Evolutionary conservation across 2,797 vertebrate species (phyloP).

Genomic region (Sebastes miniatus): DNA sequence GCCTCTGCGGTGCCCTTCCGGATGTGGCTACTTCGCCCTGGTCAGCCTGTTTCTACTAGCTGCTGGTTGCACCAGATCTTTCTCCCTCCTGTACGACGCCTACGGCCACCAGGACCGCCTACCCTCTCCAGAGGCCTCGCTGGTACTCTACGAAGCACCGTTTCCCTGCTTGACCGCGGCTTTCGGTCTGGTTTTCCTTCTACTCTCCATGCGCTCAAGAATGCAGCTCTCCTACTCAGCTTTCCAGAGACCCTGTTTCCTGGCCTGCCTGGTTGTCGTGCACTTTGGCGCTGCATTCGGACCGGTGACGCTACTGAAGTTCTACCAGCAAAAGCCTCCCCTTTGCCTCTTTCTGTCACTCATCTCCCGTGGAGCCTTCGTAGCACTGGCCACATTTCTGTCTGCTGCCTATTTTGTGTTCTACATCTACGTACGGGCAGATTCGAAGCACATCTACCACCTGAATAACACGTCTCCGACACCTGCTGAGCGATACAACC

Average conservation of each 20-base stretch:
- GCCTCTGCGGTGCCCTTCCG: constrained; percentile 87
- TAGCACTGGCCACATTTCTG: constrained; percentile 84
- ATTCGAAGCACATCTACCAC: constrained; percentile 86
- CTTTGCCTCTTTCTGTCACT: constrained; percentile 84
- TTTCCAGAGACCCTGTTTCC: constrained; percentile 85
- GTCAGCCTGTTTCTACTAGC: constrained; percentile 87
- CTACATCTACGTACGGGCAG: constrained; percentile 84
- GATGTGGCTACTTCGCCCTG: constrained; percentile 83
- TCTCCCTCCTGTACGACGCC: constrained; percentile 89
- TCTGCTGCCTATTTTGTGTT: constrained; percentile 87
- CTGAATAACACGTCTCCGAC: constrained; percentile 86
- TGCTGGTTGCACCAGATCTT: constrained; percentile 83
- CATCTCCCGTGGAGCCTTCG: constrained; percentile 88
- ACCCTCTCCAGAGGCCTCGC: constrained; percentile 76
- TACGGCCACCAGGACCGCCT: constrained; percentile 87
- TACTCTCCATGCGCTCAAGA: constrained; percentile 87
- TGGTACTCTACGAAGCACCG: constrained; percentile 88
- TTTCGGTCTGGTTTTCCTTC: constrained; percentile 87
- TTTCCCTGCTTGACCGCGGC: constrained; percentile 90
- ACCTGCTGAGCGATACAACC: constrained; percentile 84
- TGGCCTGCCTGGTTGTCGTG: constrained; percentile 83
- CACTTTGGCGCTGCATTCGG: constrained; percentile 85
- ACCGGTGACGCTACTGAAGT: constrained; percentile 80
- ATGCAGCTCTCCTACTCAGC: constrained; percentile 85
- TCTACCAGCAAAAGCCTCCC: constrained; percentile 79